Percentiles rank a stretch among this genome's conserved stretches.
phyloP scores from a whole-genome alignment of 2,113 vertebrate genomes.

The Mesitornis unicolor region DNA sequence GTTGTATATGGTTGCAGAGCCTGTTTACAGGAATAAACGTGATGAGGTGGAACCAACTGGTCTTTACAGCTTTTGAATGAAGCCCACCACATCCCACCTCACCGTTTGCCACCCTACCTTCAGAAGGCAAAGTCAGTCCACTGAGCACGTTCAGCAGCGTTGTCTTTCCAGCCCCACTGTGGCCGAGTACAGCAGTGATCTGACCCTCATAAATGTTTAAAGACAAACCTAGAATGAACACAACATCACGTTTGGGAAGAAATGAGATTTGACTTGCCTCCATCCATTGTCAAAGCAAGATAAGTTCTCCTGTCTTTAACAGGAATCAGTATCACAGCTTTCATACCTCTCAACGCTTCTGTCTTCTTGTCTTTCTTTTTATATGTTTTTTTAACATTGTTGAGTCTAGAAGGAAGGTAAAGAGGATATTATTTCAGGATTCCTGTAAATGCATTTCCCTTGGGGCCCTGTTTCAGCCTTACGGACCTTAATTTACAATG shows the following conservation, averaged over 20 bases:
- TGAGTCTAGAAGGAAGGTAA: conserved; percentile 73
- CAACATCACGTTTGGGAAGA: not conserved
- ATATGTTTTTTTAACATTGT: conserved; percentile 83
- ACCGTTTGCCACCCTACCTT: conserved; percentile 59
- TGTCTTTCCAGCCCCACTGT: conserved; percentile 91
- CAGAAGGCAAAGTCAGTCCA: conserved; percentile 79
- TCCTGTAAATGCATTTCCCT: not conserved
- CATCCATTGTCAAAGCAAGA: not conserved
- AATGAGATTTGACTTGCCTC: not conserved
- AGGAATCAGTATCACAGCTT: not conserved
- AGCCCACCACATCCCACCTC: not conserved
- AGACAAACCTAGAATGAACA: conserved; percentile 76
- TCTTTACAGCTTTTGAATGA: not conserved
- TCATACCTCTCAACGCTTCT: conserved; percentile 85
- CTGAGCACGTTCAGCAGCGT: conserved; percentile 86
- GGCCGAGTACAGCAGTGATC: conserved; percentile 92
- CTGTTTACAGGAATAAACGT: conserved; percentile 10
- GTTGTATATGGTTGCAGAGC: conserved; percentile 82
- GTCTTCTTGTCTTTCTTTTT: conserved; percentile 76
- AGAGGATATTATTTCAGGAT: not conserved
- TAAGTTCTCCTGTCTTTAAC: not conserved
- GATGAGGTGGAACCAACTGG: fast-evolving
- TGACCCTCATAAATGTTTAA: conserved; percentile 90
- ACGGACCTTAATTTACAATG: not conserved
- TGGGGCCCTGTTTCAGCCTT: not conserved